phyloP scores from a whole-genome alignment of 1,140 invertebrate species.

The Propsilocerus akamusi region DNA sequence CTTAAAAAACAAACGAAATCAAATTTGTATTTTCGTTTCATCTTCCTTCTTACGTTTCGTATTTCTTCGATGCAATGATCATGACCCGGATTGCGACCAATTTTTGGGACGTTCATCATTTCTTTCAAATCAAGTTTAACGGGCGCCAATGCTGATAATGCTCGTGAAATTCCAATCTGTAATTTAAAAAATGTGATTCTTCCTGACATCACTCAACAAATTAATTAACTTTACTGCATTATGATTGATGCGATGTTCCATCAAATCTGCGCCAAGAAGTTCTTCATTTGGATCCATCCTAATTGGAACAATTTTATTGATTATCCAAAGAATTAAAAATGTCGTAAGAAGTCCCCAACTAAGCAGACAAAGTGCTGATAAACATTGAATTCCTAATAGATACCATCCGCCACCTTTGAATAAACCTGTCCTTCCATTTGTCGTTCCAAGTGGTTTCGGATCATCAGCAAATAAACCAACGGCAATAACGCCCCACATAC shows the following conservation, averaged over 20 bases:
- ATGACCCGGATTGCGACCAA: conserved; percentile 35
- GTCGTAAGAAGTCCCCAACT: conserved; percentile 55
- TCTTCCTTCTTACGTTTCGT: no score
- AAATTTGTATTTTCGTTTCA: no score
- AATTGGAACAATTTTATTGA: conserved; percentile 62
- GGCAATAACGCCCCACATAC: conserved; percentile 59
- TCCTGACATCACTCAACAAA: no score
- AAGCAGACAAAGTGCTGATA: conserved; percentile 47
- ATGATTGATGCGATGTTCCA: conserved; percentile 60
- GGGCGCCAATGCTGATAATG: conserved; percentile 35
- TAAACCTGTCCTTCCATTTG: conserved; percentile 53
- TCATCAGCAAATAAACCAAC: conserved; percentile 82
- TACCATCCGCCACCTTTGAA: conserved; percentile 77
- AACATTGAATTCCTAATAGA: conserved; percentile 59
- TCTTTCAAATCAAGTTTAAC: conserved; percentile 26
- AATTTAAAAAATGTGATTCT: no score
- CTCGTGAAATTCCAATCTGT: conserved; percentile 36
- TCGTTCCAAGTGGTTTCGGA: conserved; percentile 58
- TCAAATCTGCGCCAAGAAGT: conserved; percentile 68
- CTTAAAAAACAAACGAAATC: no score
- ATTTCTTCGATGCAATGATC: conserved; percentile 27
- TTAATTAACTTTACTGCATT: conserved; percentile 24
- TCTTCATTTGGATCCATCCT: conserved; percentile 70
- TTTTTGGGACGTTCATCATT: conserved; percentile 25
- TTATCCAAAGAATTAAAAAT: conserved; percentile 47